Conservation (phyloP, 2,888 invertebrate genomes). For the Patella depressa region DNA sequence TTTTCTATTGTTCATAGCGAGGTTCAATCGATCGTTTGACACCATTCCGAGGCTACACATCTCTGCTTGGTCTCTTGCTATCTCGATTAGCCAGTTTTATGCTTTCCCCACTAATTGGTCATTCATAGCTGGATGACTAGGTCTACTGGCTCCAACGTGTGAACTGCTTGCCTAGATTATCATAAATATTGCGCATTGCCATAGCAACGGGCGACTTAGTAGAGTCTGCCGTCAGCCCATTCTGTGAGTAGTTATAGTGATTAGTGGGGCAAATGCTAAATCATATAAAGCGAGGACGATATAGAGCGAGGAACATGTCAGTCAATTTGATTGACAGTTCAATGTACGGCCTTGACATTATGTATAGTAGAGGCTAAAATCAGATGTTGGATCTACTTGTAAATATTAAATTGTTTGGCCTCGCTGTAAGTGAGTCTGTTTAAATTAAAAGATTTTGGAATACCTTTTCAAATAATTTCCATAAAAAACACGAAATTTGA, state of each 20-base stretch:
- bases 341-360: too few species aligned
- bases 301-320: too few species aligned
- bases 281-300: too few species aligned
- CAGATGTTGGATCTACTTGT: too few species aligned
- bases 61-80: not conserved
- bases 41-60: not conserved
- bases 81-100: not conserved
- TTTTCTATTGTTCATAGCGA: not conserved
- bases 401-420: too few species aligned
- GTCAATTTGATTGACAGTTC: too few species aligned
- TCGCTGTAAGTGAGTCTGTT: too few species aligned
- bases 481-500: too few species aligned
- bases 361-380: too few species aligned
- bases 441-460: too few species aligned
- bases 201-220: slow-evolving; percentile 26
- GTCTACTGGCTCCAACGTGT: slow-evolving; percentile 16
- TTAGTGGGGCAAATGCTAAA: too few species aligned
- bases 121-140: not conserved
- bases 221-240: not conserved
- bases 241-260: slow-evolving; percentile 5
- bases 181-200: slow-evolving; percentile 31
- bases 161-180: slow-evolving; percentile 25
- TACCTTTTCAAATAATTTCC: too few species aligned
- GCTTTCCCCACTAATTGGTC: not conserved
- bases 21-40: not conserved